Percentiles rank a stretch among this genome's conserved stretches.
These are phyloP conservation scores for Drosophila pallidifrons DNA, from an alignment of 1,140 invertebrate species.

Conservation along the genomic window DNA sequence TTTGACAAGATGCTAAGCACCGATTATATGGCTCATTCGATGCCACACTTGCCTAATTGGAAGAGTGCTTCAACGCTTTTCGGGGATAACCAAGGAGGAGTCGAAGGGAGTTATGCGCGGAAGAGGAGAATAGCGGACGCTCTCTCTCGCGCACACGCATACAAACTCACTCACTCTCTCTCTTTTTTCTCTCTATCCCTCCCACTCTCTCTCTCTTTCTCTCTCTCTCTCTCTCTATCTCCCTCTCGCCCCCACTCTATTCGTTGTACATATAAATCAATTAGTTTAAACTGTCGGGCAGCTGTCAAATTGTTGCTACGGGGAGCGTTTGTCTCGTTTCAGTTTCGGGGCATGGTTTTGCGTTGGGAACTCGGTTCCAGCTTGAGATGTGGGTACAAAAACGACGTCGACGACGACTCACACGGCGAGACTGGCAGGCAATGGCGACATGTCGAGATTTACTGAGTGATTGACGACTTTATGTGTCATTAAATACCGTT, in stretches of 20 bases:
- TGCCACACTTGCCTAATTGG: conserved; percentile 42
- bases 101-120: no score
- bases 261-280: conserved; percentile 72
- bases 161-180: neutral
- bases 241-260: conserved; percentile 5
- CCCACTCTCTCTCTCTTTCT: neutral
- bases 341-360: conserved; percentile 18
- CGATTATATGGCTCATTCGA: conserved; percentile 30
- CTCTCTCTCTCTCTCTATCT: neutral
- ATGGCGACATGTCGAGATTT: conserved; percentile 79
- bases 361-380: conserved; percentile 11
- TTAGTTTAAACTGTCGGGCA: conserved; percentile 82
- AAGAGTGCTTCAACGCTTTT: conserved; percentile 15
- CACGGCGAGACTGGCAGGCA: conserved; percentile 42
- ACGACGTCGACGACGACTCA: conserved; percentile 4
- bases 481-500: conserved; percentile 83
- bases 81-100: neutral
- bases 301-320: conserved; percentile 82
- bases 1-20: conserved; percentile 62
- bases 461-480: conserved; percentile 81
- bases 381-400: conserved; percentile 24
- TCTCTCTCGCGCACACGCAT: neutral
- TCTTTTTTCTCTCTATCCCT: neutral
- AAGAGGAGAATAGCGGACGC: neutral
- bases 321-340: conserved; percentile 59